These are phyloP conservation scores for Drosophila leontia DNA, from an alignment of 1,140 invertebrate species.

Conservation along the genomic window DNA sequence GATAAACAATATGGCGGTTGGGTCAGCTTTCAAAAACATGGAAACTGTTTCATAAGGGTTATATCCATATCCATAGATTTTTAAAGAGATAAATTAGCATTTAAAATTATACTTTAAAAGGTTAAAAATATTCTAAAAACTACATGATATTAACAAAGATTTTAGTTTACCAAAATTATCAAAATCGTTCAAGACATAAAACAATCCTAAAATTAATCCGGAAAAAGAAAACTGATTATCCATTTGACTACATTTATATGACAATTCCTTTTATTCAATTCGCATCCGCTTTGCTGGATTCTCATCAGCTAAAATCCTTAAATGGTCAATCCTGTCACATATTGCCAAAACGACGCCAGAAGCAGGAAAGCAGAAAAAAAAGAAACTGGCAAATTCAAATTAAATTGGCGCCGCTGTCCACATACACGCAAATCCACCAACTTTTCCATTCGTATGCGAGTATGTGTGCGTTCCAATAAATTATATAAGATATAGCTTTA, in stretches of 20 bases:
- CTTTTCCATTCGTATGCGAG: conserved; percentile 8
- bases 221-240: neutral
- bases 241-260: conserved; percentile 24
- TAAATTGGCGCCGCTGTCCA: conserved; percentile 74
- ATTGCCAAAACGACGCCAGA: conserved; percentile 62
- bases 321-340: conserved; percentile 69
- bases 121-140: too few relatives aligned
- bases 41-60: conserved; percentile 23
- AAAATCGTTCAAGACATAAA: neutral
- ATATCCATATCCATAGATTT: neutral
- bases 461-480: conserved; percentile 59
- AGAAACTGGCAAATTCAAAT: conserved; percentile 65
- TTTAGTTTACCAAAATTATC: neutral
- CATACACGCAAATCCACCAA: conserved; percentile 31
- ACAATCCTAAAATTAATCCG: neutral
- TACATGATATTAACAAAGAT: neutral
- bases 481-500: conserved; percentile 58
- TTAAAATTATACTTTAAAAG: too few relatives aligned
- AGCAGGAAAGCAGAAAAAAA: conserved; percentile 30
- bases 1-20: conserved; percentile 33
- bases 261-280: conserved; percentile 44
- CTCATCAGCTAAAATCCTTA: conserved; percentile 69
- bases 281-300: conserved; percentile 41
- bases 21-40: neutral
- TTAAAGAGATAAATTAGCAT: neutral